Percentiles rank a stretch among this genome's conserved stretches.
These are phyloP conservation scores for Dipodomys stephensi DNA, from an alignment of 2,113 vertebrate genomes.

Conservation along the genomic window DNA sequence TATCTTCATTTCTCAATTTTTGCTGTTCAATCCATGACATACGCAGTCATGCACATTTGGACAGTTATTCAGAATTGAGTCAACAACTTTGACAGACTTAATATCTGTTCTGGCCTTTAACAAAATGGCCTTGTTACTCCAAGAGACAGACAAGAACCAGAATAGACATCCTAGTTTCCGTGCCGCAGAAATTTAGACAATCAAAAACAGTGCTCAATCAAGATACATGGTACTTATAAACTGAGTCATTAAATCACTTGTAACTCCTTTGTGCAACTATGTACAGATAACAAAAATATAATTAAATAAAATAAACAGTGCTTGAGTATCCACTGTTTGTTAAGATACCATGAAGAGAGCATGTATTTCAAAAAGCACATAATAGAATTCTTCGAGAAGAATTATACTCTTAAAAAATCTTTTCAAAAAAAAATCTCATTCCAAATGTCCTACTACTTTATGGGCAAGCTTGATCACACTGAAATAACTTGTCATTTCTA, in stretches of 20 bases:
- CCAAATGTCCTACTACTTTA: conserved; percentile 28
- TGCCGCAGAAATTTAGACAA: conserved; percentile 24
- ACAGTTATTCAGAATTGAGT: conserved; percentile 43
- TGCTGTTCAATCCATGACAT: background rate
- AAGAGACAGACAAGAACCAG: conserved; percentile 59
- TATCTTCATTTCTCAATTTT: conserved; percentile 41
- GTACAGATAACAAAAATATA: no score
- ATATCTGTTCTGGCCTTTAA: conserved; percentile 41
- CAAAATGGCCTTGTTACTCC: conserved; percentile 39
- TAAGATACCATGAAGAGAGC: background rate
- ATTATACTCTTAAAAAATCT: background rate
- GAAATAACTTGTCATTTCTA: conserved; percentile 28
- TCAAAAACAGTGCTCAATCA: background rate
- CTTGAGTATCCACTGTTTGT: background rate
- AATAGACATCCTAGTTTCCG: conserved; percentile 13
- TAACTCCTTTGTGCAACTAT: no score
- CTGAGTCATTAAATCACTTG: no score
- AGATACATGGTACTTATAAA: no score
- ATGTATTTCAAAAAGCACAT: background rate
- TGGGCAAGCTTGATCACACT: background rate
- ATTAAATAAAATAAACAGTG: no score
- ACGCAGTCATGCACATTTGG: background rate
- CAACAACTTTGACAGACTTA: conserved; percentile 51
- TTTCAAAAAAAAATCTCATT: background rate
- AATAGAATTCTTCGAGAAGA: background rate